Evolutionary conservation across 1,140 invertebrate genomes (phyloP).

Genomic region (Drosophila hydei): DNA sequence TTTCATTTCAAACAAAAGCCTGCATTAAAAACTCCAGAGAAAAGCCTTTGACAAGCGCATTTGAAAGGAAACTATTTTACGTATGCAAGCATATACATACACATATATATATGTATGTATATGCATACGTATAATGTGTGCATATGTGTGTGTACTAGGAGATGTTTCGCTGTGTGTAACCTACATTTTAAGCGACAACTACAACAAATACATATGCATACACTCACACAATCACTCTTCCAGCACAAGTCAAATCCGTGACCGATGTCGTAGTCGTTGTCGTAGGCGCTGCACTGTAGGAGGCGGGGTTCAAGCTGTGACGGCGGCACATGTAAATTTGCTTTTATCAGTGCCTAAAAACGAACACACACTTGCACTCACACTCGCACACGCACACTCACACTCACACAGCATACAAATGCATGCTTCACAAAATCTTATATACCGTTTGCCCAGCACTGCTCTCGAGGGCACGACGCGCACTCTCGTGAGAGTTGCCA

Average conservation of each 20-base stretch:
- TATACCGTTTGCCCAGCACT: slow-evolving; percentile 54
- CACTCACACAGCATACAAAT: background rate
- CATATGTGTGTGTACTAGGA: slow-evolving; percentile 24
- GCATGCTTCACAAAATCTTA: slow-evolving; percentile 52
- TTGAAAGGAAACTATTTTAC: slow-evolving; percentile 32
- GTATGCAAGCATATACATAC: slow-evolving; percentile 35
- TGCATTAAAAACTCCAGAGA: slow-evolving; percentile 21
- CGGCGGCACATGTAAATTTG: slow-evolving; percentile 65
- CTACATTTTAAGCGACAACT: slow-evolving; percentile 74
- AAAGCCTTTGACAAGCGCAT: slow-evolving; percentile 45
- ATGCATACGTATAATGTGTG: slow-evolving; percentile 17
- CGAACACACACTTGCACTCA: slow-evolving; percentile 42
- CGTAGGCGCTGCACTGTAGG: slow-evolving; percentile 25
- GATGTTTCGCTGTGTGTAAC: slow-evolving; percentile 67
- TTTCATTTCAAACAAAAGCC: background rate
- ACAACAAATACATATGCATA: slow-evolving; percentile 31
- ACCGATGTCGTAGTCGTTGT: slow-evolving; percentile 54
- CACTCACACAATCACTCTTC: slow-evolving; percentile 14
- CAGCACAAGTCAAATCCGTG: slow-evolving; percentile 69
- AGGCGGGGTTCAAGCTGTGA: slow-evolving; percentile 8
- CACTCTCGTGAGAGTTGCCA: slow-evolving; percentile 46
- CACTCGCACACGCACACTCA: slow-evolving; percentile 18
- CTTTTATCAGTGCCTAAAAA: slow-evolving; percentile 73
- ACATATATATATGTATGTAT: slow-evolving; percentile 13
- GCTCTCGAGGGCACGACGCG: slow-evolving; percentile 60